Conservation (phyloP, 2,797 vertebrate species). For the Acridotheres tristis region DNA sequence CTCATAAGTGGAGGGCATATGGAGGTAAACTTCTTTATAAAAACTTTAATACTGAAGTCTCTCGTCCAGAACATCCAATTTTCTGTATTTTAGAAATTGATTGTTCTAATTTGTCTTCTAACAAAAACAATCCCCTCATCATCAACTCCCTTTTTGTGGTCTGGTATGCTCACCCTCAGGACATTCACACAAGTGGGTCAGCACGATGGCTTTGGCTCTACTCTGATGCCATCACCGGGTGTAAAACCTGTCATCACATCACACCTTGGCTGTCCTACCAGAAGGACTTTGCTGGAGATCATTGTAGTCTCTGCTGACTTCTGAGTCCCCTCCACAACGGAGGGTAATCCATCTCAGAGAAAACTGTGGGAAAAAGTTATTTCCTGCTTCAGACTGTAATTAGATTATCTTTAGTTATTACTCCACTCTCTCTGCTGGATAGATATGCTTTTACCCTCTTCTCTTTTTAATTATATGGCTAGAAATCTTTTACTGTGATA, state of each 20-base stretch:
- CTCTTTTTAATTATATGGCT: constrained; percentile 14
- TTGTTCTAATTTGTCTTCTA: constrained; percentile 24
- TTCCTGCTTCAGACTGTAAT: not conserved
- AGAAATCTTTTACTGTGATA: not conserved
- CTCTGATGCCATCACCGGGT: not conserved
- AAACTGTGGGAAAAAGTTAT: not conserved
- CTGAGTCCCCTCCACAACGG: not conserved
- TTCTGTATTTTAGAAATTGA: not conserved
- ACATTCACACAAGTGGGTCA: not conserved
- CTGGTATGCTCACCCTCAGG: not conserved
- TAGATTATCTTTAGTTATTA: constrained; percentile 26
- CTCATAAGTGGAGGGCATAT: not conserved
- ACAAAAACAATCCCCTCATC: not conserved
- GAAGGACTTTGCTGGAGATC: not conserved
- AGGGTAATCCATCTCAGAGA: not conserved
- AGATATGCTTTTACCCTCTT: not conserved
- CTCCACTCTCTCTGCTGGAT: not conserved
- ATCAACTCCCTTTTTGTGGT: not conserved
- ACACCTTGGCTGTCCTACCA: not conserved
- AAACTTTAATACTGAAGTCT: not conserved
- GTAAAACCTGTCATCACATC: not conserved
- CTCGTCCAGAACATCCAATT: constrained; percentile 22
- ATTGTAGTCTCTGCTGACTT: not conserved
- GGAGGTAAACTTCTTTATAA: not conserved
- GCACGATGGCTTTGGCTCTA: not conserved